Base-by-base conservation (phyloP, 2,113 vertebrate species). In the Heterotilapia buettikoferi region DNA sequence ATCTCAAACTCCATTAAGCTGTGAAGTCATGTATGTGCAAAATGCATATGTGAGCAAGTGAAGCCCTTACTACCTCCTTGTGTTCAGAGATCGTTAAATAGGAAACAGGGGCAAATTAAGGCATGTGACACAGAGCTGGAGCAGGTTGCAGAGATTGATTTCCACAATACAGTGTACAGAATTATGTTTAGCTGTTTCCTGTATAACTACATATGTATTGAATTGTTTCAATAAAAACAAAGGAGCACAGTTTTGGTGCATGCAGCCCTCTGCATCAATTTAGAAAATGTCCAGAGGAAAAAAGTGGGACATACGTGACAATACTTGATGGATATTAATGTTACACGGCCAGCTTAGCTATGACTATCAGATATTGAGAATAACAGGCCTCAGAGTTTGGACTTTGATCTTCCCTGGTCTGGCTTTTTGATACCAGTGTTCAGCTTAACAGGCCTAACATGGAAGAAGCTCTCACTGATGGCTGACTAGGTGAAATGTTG, bases 321-420 rank as follows among this genome's bases (percentile, higher is more conserved):
- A 78, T 31, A 80, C 19, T 33, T 83, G 81, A 87, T 89, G 71
- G 71, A 31, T 88, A 88, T 90, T 85, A 45, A 80, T 85, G 90
- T 61, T 71, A 78, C 59, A 21, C 18, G 45, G 68, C 50, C 85
- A 81, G 80, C 26, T 84, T 29, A 73, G 82, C 52, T 78, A 18
- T 84, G 12, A 61, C 80, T 54, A 90, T 86, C 86, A 92, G 84
- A 90, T 88, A 88, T 56, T 54, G 73, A 82, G 63, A 76, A 83
- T 68, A 63, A 80, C 93, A 94, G 94, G 73, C 86, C 61, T 80
- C 78, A 38, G 73, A 73, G 79, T 84, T 19, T 33, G 38, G 47
- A 83, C 91, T 96, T 95, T 96, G 93, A 96, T 94, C 92, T 87
- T 85, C 24, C 59, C 56, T 73, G 38, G 33, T 91, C 88, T 90